A percentile compares a stretch with the other conserved stretches of the same genome.
Evolutionary conservation across 2,888 invertebrate genomes (phyloP).

Genomic region (Germaria angustata): DNA sequence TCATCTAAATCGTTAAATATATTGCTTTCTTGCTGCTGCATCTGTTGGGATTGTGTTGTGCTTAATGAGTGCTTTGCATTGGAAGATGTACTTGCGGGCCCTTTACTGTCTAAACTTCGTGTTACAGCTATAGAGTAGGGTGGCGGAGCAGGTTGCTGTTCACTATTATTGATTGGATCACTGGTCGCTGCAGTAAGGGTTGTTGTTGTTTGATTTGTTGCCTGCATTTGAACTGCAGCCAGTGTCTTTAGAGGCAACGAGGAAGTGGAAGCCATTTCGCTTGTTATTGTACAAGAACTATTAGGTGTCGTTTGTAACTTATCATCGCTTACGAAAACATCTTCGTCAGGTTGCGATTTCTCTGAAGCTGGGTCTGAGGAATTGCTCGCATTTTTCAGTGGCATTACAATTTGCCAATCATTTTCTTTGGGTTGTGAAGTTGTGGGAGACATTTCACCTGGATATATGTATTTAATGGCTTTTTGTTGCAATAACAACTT

Average conservation of each 20-base stretch:
- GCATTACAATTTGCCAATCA: slow-evolving; percentile 80
- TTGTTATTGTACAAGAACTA: not conserved
- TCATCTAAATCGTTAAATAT: slow-evolving; percentile 68
- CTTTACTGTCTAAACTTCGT: slow-evolving; percentile 64
- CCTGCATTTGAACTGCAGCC: slow-evolving; percentile 30
- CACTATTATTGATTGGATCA: not conserved
- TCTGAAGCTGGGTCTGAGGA: slow-evolving; percentile 77
- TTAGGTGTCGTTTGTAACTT: slow-evolving; percentile 64
- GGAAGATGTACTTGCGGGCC: slow-evolving; percentile 24
- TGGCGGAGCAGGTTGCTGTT: slow-evolving; percentile 70
- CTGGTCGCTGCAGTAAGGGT: not conserved
- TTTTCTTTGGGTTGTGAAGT: slow-evolving; percentile 71
- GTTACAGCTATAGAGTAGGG: slow-evolving; percentile 71
- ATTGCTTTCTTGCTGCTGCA: slow-evolving; percentile 22
- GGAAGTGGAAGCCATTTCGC: not conserved
- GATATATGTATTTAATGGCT: slow-evolving; percentile 87
- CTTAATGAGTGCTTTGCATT: slow-evolving; percentile 19
- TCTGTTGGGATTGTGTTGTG: slow-evolving; percentile 47
- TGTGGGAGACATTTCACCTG: slow-evolving; percentile 79
- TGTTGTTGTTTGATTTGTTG: not conserved
- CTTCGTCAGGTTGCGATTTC: slow-evolving; percentile 76
- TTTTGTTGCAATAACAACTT: slow-evolving; percentile 90
- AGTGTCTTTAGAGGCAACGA: not conserved
- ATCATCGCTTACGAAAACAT: slow-evolving; percentile 74
- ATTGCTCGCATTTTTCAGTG: slow-evolving; percentile 75